These are phyloP conservation scores for Daktulosphaira vitifoliae DNA, from an alignment of 1,140 invertebrate species.

Conservation along the genomic window DNA sequence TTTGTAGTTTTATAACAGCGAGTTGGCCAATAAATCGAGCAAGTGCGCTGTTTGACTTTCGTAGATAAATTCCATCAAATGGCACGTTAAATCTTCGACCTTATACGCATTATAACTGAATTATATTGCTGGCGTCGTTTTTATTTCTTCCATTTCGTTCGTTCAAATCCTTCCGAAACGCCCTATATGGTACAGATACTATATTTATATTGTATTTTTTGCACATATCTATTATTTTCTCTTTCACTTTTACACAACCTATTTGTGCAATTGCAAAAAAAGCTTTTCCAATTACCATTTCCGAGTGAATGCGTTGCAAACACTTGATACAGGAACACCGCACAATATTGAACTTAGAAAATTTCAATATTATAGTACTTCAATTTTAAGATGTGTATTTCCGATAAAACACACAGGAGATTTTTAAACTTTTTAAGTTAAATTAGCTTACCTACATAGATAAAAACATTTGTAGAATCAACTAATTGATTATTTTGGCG, in stretches of 20 bases:
- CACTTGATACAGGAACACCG: no score
- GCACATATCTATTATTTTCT: constrained; percentile 4
- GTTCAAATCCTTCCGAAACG: constrained; percentile 20
- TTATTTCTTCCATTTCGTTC: constrained; percentile 16
- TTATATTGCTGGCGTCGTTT: constrained; percentile 15
- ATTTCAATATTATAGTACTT: no score
- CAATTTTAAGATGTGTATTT: no score
- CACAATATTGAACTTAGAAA: no score
- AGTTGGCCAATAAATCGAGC: constrained; percentile 26
- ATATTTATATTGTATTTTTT: constrained; percentile 4
- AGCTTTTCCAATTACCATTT: not conserved
- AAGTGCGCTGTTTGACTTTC: not conserved
- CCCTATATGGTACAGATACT: not conserved
- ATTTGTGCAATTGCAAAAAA: not conserved
- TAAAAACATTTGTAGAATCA: no score
- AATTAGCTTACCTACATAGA: no score
- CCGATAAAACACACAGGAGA: no score
- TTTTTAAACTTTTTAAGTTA: no score
- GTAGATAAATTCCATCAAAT: constrained; percentile 15
- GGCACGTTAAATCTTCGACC: constrained; percentile 26
- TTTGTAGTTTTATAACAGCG: no score
- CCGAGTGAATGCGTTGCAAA: not conserved
- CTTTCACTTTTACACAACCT: not conserved
- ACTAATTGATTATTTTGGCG: no score
- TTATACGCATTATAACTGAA: constrained; percentile 23